phyloP scores from a whole-genome alignment of 2,113 vertebrate species.

The Alouatta palliata region DNA sequence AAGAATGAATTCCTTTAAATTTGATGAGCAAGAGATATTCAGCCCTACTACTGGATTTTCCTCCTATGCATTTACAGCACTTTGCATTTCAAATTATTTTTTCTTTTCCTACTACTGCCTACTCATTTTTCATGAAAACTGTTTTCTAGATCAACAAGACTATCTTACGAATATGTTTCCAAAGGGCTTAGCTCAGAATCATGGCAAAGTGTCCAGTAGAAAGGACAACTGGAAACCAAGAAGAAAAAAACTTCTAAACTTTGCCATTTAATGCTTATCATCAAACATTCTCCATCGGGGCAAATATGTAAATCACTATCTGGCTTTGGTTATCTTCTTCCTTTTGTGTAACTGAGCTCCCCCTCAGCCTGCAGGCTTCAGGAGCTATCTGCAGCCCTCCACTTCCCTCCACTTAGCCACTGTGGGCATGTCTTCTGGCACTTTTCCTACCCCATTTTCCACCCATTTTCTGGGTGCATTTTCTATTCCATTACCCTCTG shows the following conservation, averaged over 20 bases:
- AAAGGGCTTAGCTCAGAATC: constrained; percentile 31
- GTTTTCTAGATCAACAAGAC: not conserved
- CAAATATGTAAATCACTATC: not conserved
- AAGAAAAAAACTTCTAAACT: not conserved
- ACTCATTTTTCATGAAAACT: not conserved
- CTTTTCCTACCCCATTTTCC: not conserved
- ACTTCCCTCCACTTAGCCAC: not conserved
- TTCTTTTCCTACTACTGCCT: not conserved
- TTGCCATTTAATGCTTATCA: not conserved
- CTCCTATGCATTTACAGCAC: not conserved
- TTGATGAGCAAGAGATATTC: not conserved
- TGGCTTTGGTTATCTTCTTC: not conserved
- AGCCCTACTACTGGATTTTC: not conserved
- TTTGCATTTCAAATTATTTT: constrained; percentile 42
- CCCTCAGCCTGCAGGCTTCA: not conserved
- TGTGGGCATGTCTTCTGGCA: not conserved
- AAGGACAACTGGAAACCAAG: constrained; percentile 18
- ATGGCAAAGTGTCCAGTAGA: constrained; percentile 4
- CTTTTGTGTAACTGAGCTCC: not conserved
- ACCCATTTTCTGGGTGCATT: not conserved
- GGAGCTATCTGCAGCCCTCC: not conserved
- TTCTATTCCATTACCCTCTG: not conserved
- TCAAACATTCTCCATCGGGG: not conserved
- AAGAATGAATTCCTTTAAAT: constrained; percentile 35
- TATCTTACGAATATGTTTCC: not conserved